These are phyloP conservation scores for Hyles lineata DNA, from an alignment of 2,888 invertebrate species.

Conservation along the genomic window DNA sequence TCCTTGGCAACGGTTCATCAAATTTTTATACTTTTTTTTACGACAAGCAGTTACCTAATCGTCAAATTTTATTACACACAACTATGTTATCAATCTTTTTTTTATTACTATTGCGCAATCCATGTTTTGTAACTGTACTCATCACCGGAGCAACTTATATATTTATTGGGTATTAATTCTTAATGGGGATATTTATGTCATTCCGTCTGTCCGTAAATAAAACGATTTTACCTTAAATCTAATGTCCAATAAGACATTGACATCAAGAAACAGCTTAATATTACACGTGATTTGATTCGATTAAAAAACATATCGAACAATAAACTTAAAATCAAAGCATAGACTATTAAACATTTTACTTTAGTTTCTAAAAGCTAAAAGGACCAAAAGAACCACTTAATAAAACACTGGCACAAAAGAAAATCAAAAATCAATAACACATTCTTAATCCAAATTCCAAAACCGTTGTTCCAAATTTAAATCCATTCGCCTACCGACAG, in stretches of 20 bases:
- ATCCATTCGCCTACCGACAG: slow-evolving; percentile 40
- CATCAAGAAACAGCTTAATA: not conserved
- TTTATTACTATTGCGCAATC: slow-evolving; percentile 25
- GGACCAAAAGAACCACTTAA: not conserved
- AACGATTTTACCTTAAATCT: not conserved
- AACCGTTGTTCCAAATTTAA: slow-evolving; percentile 28
- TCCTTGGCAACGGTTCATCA: slow-evolving; percentile 33
- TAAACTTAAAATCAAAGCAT: too few species aligned
- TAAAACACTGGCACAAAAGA: not conserved
- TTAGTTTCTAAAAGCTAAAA: not conserved
- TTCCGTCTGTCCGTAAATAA: not conserved
- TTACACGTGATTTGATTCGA: not conserved
- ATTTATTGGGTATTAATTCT: slow-evolving; percentile 8
- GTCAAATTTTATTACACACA: slow-evolving; percentile 28
- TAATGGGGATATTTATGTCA: slow-evolving; percentile 14
- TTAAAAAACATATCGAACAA: too few species aligned
- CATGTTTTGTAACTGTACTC: slow-evolving; percentile 15
- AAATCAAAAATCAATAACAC: not conserved
- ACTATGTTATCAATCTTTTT: slow-evolving; percentile 27
- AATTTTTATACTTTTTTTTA: slow-evolving; percentile 29
- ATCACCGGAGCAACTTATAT: slow-evolving; percentile 1
- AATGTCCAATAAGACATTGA: not conserved
- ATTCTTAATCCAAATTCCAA: slow-evolving; percentile 8
- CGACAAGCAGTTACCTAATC: slow-evolving; percentile 27
- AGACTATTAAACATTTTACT: not conserved